These are phyloP conservation scores for Neodiprion fabricii DNA, from an alignment of 1,140 invertebrate species.

Conservation along the genomic window DNA sequence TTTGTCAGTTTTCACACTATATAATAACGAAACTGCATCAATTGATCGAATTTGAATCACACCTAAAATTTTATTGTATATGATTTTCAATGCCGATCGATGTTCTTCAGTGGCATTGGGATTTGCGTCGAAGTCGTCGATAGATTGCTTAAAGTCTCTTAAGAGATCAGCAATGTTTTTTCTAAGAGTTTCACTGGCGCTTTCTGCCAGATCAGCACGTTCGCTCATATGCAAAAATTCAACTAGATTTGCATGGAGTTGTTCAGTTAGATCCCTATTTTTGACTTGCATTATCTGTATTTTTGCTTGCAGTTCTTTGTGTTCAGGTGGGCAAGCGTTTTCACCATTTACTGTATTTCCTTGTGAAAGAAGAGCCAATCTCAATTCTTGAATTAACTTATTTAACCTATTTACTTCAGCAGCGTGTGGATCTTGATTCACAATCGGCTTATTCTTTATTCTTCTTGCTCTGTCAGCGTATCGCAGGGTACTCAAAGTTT, in stretches of 20 bases:
- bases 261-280: constrained; percentile 66
- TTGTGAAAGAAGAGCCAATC: constrained; percentile 65
- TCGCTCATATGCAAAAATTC: constrained; percentile 69
- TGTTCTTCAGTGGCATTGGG: constrained; percentile 39
- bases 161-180: constrained; percentile 71
- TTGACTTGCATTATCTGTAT: constrained; percentile 60
- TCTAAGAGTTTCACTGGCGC: constrained; percentile 70
- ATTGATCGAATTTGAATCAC: constrained; percentile 41
- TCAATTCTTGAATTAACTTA: constrained; percentile 70
- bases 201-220: constrained; percentile 68
- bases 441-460: constrained; percentile 92
- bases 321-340: constrained; percentile 55
- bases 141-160: constrained; percentile 64
- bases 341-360: constrained; percentile 30
- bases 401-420: constrained; percentile 74
- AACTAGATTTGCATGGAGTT: constrained; percentile 65
- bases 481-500: constrained; percentile 87
- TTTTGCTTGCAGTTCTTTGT: constrained; percentile 64
- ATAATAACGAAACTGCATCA: not conserved
- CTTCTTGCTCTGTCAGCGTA: constrained; percentile 90
- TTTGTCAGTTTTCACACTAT: not conserved
- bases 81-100: constrained; percentile 57
- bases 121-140: constrained; percentile 56
- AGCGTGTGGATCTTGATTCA: constrained; percentile 84
- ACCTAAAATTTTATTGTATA: constrained; percentile 69